Evolutionary conservation across 1,140 invertebrate genomes (phyloP).

Genomic region (Tetragnatha versicolor): DNA sequence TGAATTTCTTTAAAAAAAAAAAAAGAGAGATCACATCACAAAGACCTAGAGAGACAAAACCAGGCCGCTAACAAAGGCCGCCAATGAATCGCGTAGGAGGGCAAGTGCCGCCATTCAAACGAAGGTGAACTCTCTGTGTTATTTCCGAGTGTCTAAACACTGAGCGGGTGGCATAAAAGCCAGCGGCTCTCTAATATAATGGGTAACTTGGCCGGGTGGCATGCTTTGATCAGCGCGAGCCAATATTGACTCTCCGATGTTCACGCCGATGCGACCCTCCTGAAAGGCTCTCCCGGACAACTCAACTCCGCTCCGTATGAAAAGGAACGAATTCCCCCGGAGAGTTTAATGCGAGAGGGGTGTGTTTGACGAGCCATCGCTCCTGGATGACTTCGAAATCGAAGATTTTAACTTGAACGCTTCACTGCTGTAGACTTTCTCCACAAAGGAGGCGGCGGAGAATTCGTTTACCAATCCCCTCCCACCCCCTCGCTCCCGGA

Average conservation of each 20-base stretch:
- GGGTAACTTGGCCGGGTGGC: constrained; percentile 18
- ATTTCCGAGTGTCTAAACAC: constrained; percentile 48
- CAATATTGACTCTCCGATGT: constrained; percentile 54
- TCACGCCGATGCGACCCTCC: constrained; percentile 31
- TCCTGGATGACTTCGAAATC: constrained; percentile 49
- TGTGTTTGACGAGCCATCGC: constrained; percentile 31
- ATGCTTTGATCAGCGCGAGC: constrained; percentile 46
- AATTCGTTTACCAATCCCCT: constrained; percentile 25
- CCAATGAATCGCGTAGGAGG: constrained; percentile 16
- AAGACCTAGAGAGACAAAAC: neutral
- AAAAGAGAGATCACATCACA: neutral
- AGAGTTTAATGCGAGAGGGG: neutral
- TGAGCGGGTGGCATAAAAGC: constrained; percentile 42
- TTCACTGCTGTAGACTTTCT: constrained; percentile 49
- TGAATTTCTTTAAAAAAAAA: neutral
- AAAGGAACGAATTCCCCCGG: constrained; percentile 42
- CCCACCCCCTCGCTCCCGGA: neutral
- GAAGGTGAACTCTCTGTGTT: constrained; percentile 50
- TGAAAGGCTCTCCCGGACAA: constrained; percentile 43
- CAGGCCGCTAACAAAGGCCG: neutral
- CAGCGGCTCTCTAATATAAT: constrained; percentile 51
- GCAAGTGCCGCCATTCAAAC: constrained; percentile 52
- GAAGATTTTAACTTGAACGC: constrained; percentile 54
- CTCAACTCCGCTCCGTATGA: constrained; percentile 46
- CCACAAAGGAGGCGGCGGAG: constrained; percentile 33